A percentile compares a stretch with the other conserved stretches of the same genome.
phyloP scores from a whole-genome alignment of 2,888 invertebrate genomes.

The Ectropis crepuscularia region DNA sequence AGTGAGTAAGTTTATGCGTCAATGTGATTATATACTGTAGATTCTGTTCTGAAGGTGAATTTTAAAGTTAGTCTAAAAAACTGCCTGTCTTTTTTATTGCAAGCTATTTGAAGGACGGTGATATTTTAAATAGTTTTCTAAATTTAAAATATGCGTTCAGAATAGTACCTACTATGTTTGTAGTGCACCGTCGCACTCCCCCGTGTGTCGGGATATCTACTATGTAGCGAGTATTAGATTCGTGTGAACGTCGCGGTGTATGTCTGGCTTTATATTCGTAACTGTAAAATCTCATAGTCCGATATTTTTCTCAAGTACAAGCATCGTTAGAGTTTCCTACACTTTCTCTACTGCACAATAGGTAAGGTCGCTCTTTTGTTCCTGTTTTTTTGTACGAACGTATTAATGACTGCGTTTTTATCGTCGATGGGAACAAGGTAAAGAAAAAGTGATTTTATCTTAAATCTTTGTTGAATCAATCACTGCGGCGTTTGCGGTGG shows the following conservation, averaged over 20 bases:
- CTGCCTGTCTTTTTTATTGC: too few species aligned
- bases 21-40: slow-evolving; percentile 76
- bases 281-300: slow-evolving; percentile 68
- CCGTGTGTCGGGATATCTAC: slow-evolving; percentile 48
- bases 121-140: too few species aligned
- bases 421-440: not conserved
- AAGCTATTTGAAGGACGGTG: too few species aligned
- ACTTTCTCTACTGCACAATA: slow-evolving; percentile 67
- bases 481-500: not conserved
- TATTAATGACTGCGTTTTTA: slow-evolving; percentile 45
- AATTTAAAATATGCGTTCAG: too few species aligned
- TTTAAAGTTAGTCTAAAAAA: too few species aligned
- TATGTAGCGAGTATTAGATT: slow-evolving; percentile 74
- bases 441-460: not conserved
- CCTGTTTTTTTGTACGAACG: slow-evolving; percentile 49
- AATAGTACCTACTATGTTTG: slow-evolving; percentile 52
- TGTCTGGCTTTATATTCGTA: slow-evolving; percentile 76
- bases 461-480: not conserved
- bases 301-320: slow-evolving; percentile 70
- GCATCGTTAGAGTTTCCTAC: slow-evolving; percentile 64
- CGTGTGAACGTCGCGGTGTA: slow-evolving; percentile 75
- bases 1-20: slow-evolving; percentile 76
- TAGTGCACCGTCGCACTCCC: slow-evolving; percentile 79
- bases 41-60: too few species aligned
- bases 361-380: slow-evolving; percentile 46